Base-by-base conservation (phyloP, 2,888 invertebrate species). In the Exephanes ischioxanthus region DNA sequence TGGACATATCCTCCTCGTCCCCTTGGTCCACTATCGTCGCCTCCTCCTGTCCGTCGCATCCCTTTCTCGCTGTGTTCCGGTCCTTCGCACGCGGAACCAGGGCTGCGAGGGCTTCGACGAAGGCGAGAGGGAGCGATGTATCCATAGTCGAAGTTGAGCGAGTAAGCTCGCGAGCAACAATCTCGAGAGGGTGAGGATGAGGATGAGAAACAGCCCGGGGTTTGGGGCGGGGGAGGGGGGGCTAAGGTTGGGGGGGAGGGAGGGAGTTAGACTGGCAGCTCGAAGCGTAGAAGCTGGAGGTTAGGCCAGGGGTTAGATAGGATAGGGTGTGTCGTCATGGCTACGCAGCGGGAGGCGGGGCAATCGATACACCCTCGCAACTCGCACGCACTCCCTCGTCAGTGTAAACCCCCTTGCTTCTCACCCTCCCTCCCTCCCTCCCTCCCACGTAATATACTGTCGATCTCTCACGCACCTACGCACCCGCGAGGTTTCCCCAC, bases 301-400 rank as follows among this genome's bases (percentile, higher is more conserved):
- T 92, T 92, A 92, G 91, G 90, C 90, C 88, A 90, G 91, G 91
- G 91, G 91, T 92, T 92, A 92, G 92, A 92, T 92, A 91, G 91
- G 90, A 92, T 91, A 92, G 93, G 92, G 93, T 89, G 94, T 93
- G 95, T 95, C 94, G 95, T 95, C 95, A 95, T 95, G 95, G 94
- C 94, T 95, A 95, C 95, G 94, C 95, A 94, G 94, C 94, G 92
- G 95, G 95, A 93, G 95, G 95, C 95, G 95, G 95, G 95, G 95
- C 95, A 96, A 96, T 96, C 96, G 96, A 96, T 96, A 96, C 95
- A 95, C 96, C 95, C 96, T 95, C 95, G 95, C 95, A 84, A 94
- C 95, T 95, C 95, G 94, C 95, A 94, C 95, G 94, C 95, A 94
- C 95, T 78, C 77, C 79, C 61, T 48, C 41, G 67, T 67, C 51